These are phyloP conservation scores for Styela clava DNA, from an alignment of 23 tunicate genomes.

Conservation along the genomic window DNA sequence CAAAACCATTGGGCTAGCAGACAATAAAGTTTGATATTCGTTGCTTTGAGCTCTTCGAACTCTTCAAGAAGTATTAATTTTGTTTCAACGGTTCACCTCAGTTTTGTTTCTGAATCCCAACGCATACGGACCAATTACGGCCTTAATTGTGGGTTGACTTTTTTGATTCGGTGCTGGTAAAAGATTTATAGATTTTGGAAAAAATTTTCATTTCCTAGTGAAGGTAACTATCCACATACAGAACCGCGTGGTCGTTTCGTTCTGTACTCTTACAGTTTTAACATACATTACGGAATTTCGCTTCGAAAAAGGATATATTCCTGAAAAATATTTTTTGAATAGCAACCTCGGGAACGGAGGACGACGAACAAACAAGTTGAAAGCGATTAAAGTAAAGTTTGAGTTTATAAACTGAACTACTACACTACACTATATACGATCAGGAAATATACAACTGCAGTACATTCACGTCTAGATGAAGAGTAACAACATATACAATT, in stretches of 20 bases:
- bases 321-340: not conserved
- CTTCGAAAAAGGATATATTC: not conserved
- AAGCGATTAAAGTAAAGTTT: too few species aligned
- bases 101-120: not conserved
- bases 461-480: too few species aligned
- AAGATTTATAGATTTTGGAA: not conserved
- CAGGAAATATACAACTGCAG: too few species aligned
- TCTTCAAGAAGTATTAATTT: too few species aligned
- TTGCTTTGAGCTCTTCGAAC: too few species aligned
- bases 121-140: constrained; percentile 11
- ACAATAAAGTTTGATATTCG: too few species aligned
- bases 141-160: not conserved
- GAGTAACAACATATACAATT: too few species aligned
- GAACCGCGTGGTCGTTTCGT: not conserved
- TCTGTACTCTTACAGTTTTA: not conserved
- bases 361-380: too few species aligned
- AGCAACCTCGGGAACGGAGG: constrained; percentile 8
- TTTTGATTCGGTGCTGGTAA: constrained; percentile 10
- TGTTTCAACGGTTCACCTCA: not conserved
- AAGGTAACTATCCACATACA: not conserved
- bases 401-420: too few species aligned
- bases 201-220: not conserved
- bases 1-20: too few species aligned
- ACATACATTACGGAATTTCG: not conserved
- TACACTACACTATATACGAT: too few species aligned